Percentiles rank a stretch among this genome's conserved stretches.
phyloP scores from a whole-genome alignment of 1,140 invertebrate species.

The Drosophila triauraria region DNA sequence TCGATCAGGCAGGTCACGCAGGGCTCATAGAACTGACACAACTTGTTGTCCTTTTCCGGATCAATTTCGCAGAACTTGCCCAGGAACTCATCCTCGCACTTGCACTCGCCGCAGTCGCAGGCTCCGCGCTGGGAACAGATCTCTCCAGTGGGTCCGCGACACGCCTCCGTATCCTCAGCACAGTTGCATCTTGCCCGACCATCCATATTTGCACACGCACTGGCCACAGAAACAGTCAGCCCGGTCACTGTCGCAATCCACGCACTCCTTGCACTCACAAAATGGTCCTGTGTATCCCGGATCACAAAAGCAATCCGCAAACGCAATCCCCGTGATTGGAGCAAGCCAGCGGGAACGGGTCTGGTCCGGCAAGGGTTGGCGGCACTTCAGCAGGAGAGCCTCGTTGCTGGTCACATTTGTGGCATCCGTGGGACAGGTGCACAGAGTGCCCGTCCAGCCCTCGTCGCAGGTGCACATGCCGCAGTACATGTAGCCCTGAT shows the following conservation, averaged over 20 bases:
- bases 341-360: constrained; percentile 37
- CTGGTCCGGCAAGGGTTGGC: constrained; percentile 43
- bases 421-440: constrained; percentile 85
- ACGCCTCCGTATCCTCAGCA: constrained; percentile 57
- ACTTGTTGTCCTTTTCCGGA: constrained; percentile 72
- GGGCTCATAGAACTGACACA: constrained; percentile 79
- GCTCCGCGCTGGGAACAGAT: constrained; percentile 89
- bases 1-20: constrained; percentile 76
- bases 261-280: constrained; percentile 86
- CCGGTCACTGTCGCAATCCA: constrained; percentile 86
- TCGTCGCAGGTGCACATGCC: constrained; percentile 87
- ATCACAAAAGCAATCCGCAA: constrained; percentile 86
- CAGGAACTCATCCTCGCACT: constrained; percentile 86
- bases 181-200: constrained; percentile 85
- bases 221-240: constrained; percentile 91
- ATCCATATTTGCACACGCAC: constrained; percentile 91
- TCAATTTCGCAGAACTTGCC: constrained; percentile 78
- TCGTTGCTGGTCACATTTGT: constrained; percentile 85
- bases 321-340: constrained; percentile 86
- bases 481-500: constrained; percentile 86
- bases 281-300: constrained; percentile 85
- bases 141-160: constrained; percentile 84
- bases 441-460: constrained; percentile 87
- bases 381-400: constrained; percentile 84
- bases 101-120: constrained; percentile 90